A percentile compares a stretch with the other conserved stretches of the same genome.
Conservation (phyloP, 2,888 invertebrate genomes). For the Stomorhina lunata region DNA sequence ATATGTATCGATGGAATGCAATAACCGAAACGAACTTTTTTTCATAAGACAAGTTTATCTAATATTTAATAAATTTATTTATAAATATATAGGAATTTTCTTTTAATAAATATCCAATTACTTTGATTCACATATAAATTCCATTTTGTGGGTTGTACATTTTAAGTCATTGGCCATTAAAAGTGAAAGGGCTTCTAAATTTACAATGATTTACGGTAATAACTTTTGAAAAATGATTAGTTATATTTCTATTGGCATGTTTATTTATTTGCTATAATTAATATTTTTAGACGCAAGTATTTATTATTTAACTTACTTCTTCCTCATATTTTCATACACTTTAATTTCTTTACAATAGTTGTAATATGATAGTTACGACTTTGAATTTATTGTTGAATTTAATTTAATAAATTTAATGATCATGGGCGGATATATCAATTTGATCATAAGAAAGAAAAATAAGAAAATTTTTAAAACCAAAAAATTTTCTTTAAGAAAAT, state of each 20-base stretch:
- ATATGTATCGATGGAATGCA: slow-evolving; percentile 8
- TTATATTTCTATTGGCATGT: neutral
- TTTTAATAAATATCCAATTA: neutral
- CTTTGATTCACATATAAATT: neutral
- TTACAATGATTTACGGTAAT: slow-evolving; percentile 1
- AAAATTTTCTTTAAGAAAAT: too few relatives aligned
- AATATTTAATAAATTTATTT: neutral
- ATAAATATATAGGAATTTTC: neutral
- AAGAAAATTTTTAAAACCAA: too few relatives aligned
- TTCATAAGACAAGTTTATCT: neutral
- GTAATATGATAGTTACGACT: too few relatives aligned
- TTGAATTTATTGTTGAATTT: too few relatives aligned
- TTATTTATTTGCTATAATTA: neutral
- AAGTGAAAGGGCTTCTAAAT: slow-evolving; percentile 72
- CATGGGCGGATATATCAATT: too few relatives aligned
- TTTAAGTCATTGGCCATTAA: slow-evolving; percentile 74
- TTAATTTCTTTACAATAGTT: too few relatives aligned
- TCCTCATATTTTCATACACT: too few relatives aligned
- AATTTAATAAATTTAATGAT: too few relatives aligned
- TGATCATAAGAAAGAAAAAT: too few relatives aligned
- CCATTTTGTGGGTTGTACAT: neutral
- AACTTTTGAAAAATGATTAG: neutral
- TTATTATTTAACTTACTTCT: too few relatives aligned
- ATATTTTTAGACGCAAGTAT: too few relatives aligned
- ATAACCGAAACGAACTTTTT: slow-evolving; percentile 11